Evolutionary conservation across 2,113 vertebrate genomes (phyloP), one percentile per base, ranked within the genome.

Genomic region (Meles meles): DNA sequence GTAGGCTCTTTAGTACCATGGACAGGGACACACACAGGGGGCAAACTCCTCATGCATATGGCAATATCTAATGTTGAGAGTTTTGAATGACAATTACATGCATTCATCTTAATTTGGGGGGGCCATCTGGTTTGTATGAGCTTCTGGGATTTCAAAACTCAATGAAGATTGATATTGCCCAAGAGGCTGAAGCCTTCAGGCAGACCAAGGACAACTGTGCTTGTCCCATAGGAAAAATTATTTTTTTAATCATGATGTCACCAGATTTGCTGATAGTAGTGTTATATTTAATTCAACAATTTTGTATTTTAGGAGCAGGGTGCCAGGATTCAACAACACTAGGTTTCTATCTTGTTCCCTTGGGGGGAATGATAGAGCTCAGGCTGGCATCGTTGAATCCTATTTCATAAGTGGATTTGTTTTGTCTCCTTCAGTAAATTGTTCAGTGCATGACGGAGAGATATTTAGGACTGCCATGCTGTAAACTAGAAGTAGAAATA

Each of bases 41-140:
- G 59, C 59, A 65, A 44, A 44, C 52, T 49, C 88, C 47, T 82
- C 63, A 82, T 42, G 37, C 13, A 5, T 13, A 29, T 15, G 7
- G 96, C n/a, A 15, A 65, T 95, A 76, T 21, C 44, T 67, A 81
- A 89, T 11, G 1, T 0, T 72, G 92, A 96, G 88, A 90, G 39
- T 95, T 93, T 91, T 92, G 4, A 97, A 23, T 85, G 94, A 88
- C 39, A 85, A 93, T 91, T 59, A 90, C 6, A 10, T 0, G 3
- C 96, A 98, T 98, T 98, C 96, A 97, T 98, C 98, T 97, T 98
- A 8, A 96, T 97, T 97, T 94, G 29, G 59, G 69, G 7, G 88
- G 42, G 34, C 27, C 93, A 87, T 80, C 61, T 88, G 97, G 90
- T 96, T 91, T 96, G 20, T 25, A 86, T 5, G 11, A 89, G 63